Evolutionary conservation across 2,797 vertebrate genomes (phyloP).

Genomic region (Epinephelus malabaricus): DNA sequence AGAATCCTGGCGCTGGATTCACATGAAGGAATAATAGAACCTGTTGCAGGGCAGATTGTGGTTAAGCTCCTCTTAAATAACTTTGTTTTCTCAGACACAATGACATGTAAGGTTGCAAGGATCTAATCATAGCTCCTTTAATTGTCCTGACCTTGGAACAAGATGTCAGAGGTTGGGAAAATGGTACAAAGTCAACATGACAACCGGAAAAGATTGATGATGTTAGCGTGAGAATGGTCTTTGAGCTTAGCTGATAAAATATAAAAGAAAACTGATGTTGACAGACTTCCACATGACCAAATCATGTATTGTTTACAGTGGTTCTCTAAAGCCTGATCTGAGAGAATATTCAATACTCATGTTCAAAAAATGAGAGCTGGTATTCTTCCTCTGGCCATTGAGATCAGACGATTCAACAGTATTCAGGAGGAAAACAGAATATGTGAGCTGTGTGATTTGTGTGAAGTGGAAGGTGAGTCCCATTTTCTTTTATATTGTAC

Average conservation of each 20-base stretch:
- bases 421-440: too few species aligned
- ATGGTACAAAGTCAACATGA: constrained; percentile 22
- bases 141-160: constrained; percentile 37
- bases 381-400: too few species aligned
- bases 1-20: background rate
- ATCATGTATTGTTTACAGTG: background rate
- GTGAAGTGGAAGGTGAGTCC: too few species aligned
- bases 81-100: constrained; percentile 36
- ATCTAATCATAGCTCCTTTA: constrained; percentile 53
- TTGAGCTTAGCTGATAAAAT: constrained; percentile 38
- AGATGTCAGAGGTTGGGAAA: constrained; percentile 19
- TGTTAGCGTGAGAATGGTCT: constrained; percentile 18
- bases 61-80: constrained; percentile 40
- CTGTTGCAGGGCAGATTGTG: constrained; percentile 37
- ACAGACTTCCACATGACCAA: background rate
- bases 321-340: background rate
- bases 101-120: background rate
- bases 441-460: too few species aligned
- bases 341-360: background rate
- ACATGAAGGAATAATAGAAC: background rate
- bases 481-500: too few species aligned
- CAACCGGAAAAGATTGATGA: constrained; percentile 23
- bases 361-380: too few species aligned
- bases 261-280: constrained; percentile 9
- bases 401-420: too few species aligned